Percentiles rank a stretch among this genome's conserved stretches.
Conservation (phyloP, 2,888 invertebrate genomes). For the Meganola albula region DNA sequence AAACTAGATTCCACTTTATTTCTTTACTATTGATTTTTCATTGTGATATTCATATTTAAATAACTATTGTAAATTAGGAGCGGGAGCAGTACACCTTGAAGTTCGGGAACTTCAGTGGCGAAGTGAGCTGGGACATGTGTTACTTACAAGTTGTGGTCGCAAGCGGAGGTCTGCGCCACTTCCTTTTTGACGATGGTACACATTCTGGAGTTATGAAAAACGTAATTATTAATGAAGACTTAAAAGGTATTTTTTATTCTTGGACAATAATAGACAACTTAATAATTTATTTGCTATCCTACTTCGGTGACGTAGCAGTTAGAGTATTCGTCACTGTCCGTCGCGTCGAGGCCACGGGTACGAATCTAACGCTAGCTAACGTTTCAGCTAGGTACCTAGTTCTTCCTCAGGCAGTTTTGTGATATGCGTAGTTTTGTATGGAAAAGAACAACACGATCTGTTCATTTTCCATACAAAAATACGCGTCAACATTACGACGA, state of each 20-base stretch:
- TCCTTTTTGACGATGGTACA: slow-evolving; percentile 32
- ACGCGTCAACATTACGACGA: too few relatives aligned
- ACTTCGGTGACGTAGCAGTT: too few relatives aligned
- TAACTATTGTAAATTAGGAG: slow-evolving; percentile 25
- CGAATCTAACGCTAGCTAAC: neutral
- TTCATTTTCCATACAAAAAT: too few relatives aligned
- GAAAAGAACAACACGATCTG: too few relatives aligned
- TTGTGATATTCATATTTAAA: too few relatives aligned
- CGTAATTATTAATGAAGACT: slow-evolving; percentile 27
- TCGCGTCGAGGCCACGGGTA: too few relatives aligned
- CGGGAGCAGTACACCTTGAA: slow-evolving; percentile 29
- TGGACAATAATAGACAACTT: neutral
- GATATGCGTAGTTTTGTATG: neutral
- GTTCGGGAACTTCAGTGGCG: slow-evolving; percentile 33
- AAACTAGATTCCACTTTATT: too few relatives aligned
- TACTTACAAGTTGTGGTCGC: slow-evolving; percentile 33
- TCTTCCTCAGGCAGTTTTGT: neutral
- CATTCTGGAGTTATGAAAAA: slow-evolving; percentile 35
- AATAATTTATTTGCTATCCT: too few relatives aligned
- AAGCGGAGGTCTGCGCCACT: slow-evolving; percentile 35
- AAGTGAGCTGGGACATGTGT: slow-evolving; percentile 33
- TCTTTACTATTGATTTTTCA: too few relatives aligned
- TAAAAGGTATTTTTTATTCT: slow-evolving; percentile 14
- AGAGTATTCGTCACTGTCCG: too few relatives aligned
- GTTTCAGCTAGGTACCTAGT: neutral